phyloP scores from a whole-genome alignment of 2,888 invertebrate species.

The Eristalis arbustorum region DNA sequence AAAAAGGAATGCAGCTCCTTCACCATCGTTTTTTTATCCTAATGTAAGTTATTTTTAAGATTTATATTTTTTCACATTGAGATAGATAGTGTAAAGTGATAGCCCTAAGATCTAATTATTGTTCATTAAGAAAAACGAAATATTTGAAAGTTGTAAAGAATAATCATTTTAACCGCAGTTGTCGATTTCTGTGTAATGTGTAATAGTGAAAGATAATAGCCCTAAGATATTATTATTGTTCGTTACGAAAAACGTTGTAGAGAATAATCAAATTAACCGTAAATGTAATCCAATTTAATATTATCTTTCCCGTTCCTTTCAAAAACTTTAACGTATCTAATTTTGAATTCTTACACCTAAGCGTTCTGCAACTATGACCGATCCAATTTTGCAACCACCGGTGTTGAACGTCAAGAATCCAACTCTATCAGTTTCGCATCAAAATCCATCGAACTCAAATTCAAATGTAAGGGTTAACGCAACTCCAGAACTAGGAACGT shows the following conservation, averaged over 20 bases:
- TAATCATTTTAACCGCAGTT: not conserved
- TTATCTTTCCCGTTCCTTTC: not conserved
- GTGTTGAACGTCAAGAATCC: not conserved
- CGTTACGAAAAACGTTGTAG: too few species aligned
- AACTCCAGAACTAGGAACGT: not conserved
- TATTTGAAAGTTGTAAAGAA: too few species aligned
- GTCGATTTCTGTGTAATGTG: too few species aligned
- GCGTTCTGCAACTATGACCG: not conserved
- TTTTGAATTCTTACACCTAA: not conserved
- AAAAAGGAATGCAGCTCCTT: conserved; percentile 1
- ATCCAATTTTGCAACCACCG: not conserved
- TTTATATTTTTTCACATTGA: not conserved
- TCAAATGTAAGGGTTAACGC: not conserved
- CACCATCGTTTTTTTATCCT: not conserved
- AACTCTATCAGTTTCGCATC: not conserved
- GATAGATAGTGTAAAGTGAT: not conserved
- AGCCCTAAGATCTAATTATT: too few species aligned
- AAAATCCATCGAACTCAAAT: not conserved
- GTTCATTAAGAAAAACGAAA: too few species aligned
- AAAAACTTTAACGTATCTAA: not conserved
- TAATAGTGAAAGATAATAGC: not conserved
- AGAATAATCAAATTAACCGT: not conserved
- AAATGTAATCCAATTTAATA: not conserved
- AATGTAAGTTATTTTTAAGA: not conserved
- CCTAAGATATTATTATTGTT: too few species aligned